Percentiles rank a stretch among this genome's conserved stretches.
These are phyloP conservation scores for Limosa lapponica DNA, from an alignment of 2,797 vertebrate species.

Conservation along the genomic window DNA sequence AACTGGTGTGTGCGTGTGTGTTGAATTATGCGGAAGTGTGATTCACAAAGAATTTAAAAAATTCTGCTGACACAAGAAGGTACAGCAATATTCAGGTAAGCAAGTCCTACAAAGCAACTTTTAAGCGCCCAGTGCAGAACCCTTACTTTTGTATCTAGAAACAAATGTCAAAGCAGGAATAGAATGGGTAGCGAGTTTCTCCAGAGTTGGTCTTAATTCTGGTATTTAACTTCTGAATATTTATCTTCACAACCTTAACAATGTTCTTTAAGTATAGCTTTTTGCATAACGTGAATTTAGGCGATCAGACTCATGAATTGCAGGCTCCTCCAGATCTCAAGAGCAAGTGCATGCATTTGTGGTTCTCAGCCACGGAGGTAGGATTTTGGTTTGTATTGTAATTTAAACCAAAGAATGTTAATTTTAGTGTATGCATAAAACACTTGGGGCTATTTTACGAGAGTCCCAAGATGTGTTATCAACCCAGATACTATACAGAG, in stretches of 20 bases:
- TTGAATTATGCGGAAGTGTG: neutral
- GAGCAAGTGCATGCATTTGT: neutral
- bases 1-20: neutral
- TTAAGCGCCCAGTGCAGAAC: neutral
- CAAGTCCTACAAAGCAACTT: neutral
- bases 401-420: constrained; percentile 12
- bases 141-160: neutral
- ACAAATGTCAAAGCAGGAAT: neutral
- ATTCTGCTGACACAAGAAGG: neutral
- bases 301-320: neutral
- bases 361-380: neutral
- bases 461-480: neutral
- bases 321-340: neutral
- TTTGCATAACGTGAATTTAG: neutral
- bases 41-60: neutral
- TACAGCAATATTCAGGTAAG: neutral
- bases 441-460: neutral
- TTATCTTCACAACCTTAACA: neutral
- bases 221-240: neutral
- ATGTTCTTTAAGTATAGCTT: neutral
- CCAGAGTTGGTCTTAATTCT: neutral
- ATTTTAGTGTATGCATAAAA: neutral
- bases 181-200: neutral
- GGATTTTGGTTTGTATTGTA: neutral
- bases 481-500: neutral